A percentile compares a stretch with the other conserved stretches of the same genome.
Evolutionary conservation across 2,113 vertebrate genomes (phyloP).

Genomic region (Aspidoscelis tigris): DNA sequence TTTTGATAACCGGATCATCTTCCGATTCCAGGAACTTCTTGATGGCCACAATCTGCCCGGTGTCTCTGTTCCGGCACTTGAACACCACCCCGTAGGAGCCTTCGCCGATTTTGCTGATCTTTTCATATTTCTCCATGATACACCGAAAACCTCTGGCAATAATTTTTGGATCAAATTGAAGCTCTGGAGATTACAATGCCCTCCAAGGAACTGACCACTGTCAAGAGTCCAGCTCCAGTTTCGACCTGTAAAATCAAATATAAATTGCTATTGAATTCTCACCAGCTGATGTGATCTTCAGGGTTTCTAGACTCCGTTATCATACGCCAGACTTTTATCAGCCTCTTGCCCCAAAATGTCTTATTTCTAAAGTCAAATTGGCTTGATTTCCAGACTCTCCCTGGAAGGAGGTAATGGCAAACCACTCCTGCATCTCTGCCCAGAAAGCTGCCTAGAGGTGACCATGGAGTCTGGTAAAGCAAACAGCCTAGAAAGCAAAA

Average conservation of each 20-base stretch:
- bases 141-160: not conserved
- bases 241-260: not conserved
- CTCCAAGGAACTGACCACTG: no score
- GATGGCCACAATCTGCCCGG: slow-evolving; percentile 92
- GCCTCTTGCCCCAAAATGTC: no score
- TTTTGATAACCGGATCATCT: slow-evolving; percentile 92
- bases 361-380: no score
- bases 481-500: no score
- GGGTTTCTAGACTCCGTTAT: no score
- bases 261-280: not conserved
- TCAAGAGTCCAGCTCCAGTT: not conserved
- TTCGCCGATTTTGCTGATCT: slow-evolving; percentile 91
- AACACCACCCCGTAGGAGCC: slow-evolving; percentile 96
- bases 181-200: not conserved
- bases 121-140: slow-evolving; percentile 95
- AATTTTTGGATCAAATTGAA: not conserved
- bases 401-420: no score
- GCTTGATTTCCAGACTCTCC: no score
- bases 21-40: slow-evolving; percentile 96
- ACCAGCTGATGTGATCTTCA: not conserved
- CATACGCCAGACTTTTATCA: no score
- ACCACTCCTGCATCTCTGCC: no score
- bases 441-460: no score
- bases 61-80: slow-evolving; percentile 92
- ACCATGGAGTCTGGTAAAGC: no score